Evolutionary conservation across 2,113 vertebrate genomes (phyloP), one percentile per base, ranked within the genome.

Genomic region (Corythornis cristatus): DNA sequence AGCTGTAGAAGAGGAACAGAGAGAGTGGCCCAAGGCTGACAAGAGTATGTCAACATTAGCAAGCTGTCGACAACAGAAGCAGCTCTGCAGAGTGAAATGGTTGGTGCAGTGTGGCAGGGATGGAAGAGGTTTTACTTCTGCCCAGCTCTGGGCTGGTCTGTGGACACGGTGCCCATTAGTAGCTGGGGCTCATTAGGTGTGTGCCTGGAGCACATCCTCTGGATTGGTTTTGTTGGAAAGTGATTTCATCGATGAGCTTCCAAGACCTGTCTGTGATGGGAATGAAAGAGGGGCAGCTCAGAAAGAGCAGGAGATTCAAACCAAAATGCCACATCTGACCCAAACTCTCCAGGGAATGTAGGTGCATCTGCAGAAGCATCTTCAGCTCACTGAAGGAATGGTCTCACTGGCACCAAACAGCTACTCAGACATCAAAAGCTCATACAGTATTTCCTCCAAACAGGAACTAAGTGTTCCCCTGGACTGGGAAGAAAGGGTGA

Each of bases 51-150:
- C 89, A 89, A 79, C 94, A 96, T 96, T 96, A 96, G 94, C 96
- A 96, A 96, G 96, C 96, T 96, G 96, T 96, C 62, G n/a, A 85
- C 93, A 91, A 5, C 94, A 93, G 94, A n/a, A 95, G 91, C 87
- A 12, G 87, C 74, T 86, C 81, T 0, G 35, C 87, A 9, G 57
- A 35, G 66, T 28, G 89, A 82, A 92, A 91, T 1, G 45, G 20
- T 56, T n/a, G 57, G 40, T 79, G 87, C 57, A 29, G 3, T 12
- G 6, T 89, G 89, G 57, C 2, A 13, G 91, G 89, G 45, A 91
- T 33, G 75, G 89, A 45, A 84, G 84, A 89, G 94, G 67, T 65
- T 93, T 95, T 73, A 37, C 81, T 95, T 92, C n/a, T 53, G 89
- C 94, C 81, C 89, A 75, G 96, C 81, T 84, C 94, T 3, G n/a